Evolutionary conservation across 64 coral and sea anemone genomes (phyloP), one percentile per base, ranked within the genome.

Genomic region (Stichodactyla helianthus): DNA sequence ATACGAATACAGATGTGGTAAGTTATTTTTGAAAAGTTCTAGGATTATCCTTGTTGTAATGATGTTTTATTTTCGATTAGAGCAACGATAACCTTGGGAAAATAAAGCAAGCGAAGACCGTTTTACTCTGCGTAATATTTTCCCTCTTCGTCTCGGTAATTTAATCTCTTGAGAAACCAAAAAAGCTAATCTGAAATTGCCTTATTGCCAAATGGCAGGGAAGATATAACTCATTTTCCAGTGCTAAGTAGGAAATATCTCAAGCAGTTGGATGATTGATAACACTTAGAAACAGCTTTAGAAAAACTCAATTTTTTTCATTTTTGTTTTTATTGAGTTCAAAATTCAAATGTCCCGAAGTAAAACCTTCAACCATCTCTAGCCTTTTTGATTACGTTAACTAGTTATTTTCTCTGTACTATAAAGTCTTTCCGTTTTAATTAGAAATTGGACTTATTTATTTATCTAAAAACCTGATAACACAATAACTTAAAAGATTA

Each of bases 1-100:
- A 98, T 98, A 14, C 55, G 96, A 81, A 84, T 98, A 31, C 96
- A 98, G 63, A 98, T 98, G 96, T 98, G 96, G 96, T 98, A 67
- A 90, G 96, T 88, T 20, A 22, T 77, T 35, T 70, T 91, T 6
- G 64, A 50, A 9, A 63, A 50, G 11, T 74, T 27, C 25, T 35
- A 25, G 12, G 12, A 5, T n/a, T n/a, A 65, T 65, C 62, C 62
- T 65, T 9, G 22, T 65, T n/a, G 5, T n/a, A 65, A 65, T n/a
- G 19, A 65, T 65, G 62, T 65, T 65, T 44, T 65, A 65, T 65
- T 65, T 23, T 65, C 62, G 62, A 65, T 65, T 65, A 11, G 5
- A n/a, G 62, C 19, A 7, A 18, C 22, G 62, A 23, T 23, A 65
- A 65, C 62, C 62, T 22, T n/a, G 20, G 18, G 22, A 65, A 22